Evolutionary conservation across 2,113 vertebrate genomes (phyloP).

Genomic region (Anarhynchus alexandrinus): DNA sequence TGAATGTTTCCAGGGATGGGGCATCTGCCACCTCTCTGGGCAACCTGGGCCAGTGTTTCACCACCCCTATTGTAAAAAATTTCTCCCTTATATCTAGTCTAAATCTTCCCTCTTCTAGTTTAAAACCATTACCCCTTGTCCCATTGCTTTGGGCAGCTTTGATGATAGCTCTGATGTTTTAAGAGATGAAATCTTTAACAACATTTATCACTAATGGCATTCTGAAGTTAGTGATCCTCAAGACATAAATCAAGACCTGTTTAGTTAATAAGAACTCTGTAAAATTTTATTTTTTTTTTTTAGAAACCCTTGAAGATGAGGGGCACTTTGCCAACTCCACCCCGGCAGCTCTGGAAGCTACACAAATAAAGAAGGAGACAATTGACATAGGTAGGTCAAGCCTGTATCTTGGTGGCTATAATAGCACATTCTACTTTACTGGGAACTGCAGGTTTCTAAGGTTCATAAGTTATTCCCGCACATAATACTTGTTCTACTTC

Average conservation of each 20-base stretch:
- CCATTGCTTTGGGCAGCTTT: not conserved
- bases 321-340: not conserved
- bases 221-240: not conserved
- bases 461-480: not conserved
- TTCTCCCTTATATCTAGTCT: not conserved
- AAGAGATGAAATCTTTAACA: not conserved
- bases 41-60: not conserved
- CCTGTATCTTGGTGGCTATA: not conserved
- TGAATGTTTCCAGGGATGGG: not conserved
- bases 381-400: constrained; percentile 50
- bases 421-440: not conserved
- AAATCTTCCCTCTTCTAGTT: not conserved
- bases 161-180: not conserved
- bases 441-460: not conserved
- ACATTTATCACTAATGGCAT: not conserved
- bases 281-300: not conserved
- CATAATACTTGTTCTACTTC: not conserved
- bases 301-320: constrained; percentile 45
- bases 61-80: not conserved
- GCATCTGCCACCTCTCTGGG: not conserved
- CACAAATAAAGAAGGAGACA: constrained; percentile 51
- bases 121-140: not conserved
- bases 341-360: not conserved
- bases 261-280: not conserved
- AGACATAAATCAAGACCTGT: not conserved